These are phyloP conservation scores for Corydoras sp. DNA, from an alignment of 2,113 vertebrate species.

Conservation along the genomic window DNA sequence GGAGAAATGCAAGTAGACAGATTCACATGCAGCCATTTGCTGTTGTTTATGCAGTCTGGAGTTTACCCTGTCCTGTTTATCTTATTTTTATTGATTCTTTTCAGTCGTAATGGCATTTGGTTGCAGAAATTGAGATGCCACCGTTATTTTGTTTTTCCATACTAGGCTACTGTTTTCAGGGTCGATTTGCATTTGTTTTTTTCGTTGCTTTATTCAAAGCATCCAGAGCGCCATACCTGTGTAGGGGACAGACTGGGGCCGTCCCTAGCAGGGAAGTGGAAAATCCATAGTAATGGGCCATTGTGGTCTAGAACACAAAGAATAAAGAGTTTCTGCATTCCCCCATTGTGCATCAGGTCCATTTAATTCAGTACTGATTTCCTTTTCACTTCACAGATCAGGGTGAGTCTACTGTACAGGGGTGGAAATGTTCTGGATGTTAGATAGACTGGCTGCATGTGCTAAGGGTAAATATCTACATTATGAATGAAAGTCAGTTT, in stretches of 20 bases:
- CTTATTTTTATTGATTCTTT: not conserved
- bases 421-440: too few species aligned
- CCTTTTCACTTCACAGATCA: not conserved
- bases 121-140: not conserved
- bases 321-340: conserved; percentile 12
- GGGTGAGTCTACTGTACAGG: not conserved
- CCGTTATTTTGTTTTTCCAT: not conserved
- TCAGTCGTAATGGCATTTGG: not conserved
- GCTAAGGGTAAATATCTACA: too few species aligned
- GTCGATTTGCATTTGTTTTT: conserved; percentile 42
- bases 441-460: too few species aligned
- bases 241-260: conserved; percentile 19
- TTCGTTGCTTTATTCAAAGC: conserved; percentile 37
- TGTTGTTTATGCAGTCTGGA: not conserved
- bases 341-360: conserved; percentile 3
- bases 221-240: conserved; percentile 7
- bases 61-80: not conserved
- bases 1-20: not conserved
- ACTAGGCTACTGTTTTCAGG: conserved; percentile 20
- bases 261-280: conserved; percentile 42
- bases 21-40: not conserved
- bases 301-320: conserved; percentile 19
- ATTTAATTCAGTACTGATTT: conserved; percentile 11
- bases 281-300: conserved; percentile 32
- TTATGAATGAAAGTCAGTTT: too few species aligned